phyloP scores from a whole-genome alignment of 2,888 invertebrate species.

The Macrosiphum euphorbiae region DNA sequence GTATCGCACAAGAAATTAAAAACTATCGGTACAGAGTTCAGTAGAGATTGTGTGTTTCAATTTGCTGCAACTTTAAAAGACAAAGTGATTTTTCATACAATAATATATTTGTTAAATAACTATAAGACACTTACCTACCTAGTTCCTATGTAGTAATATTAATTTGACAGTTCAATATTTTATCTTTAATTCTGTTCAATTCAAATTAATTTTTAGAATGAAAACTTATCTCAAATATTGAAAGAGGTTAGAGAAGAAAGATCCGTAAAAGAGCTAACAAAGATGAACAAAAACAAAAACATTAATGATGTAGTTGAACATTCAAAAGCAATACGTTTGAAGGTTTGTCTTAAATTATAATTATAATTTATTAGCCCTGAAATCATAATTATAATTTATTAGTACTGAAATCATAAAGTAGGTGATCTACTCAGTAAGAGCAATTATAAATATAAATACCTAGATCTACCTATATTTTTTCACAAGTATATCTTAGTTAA shows the following conservation, averaged over 20 bases:
- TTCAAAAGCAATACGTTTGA: slow-evolving; percentile 57
- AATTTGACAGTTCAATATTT: background rate
- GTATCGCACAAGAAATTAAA: slow-evolving; percentile 67
- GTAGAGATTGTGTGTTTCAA: slow-evolving; percentile 67
- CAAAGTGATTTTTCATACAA: slow-evolving; percentile 47
- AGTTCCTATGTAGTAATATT: background rate
- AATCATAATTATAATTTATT: no score
- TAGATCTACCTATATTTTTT: background rate
- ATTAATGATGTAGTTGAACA: slow-evolving; percentile 39
- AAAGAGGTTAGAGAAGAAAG: slow-evolving; percentile 44
- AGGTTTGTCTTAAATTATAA: slow-evolving; percentile 31
- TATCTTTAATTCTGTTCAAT: background rate
- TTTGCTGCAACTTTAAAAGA: slow-evolving; percentile 67
- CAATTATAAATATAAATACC: background rate
- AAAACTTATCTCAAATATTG: slow-evolving; percentile 56
- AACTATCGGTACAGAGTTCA: slow-evolving; percentile 64
- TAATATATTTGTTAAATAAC: background rate
- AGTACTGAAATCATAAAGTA: no score
- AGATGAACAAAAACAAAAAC: slow-evolving; percentile 37
- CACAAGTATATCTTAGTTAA: background rate
- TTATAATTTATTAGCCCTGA: background rate
- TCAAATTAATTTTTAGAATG: slow-evolving; percentile 49
- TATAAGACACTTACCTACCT: background rate
- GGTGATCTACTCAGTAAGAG: background rate
- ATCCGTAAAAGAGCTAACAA: slow-evolving; percentile 55